Evolutionary conservation across 2,888 invertebrate genomes (phyloP).

Genomic region (Heterodera filipjevi): DNA sequence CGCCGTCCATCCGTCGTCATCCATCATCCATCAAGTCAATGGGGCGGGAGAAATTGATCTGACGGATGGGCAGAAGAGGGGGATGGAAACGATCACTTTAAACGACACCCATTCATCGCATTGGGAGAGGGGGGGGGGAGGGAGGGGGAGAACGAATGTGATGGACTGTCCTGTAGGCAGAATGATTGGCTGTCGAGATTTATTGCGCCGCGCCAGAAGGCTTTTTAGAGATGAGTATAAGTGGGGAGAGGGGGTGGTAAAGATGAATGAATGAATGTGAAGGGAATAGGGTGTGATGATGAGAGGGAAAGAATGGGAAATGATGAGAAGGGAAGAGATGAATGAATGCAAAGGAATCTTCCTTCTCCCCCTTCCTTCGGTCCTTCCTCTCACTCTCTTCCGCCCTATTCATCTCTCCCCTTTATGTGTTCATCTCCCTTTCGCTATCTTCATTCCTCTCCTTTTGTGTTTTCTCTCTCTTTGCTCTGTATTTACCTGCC

Average conservation of each 20-base stretch:
- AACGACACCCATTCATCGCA: conserved; percentile 12
- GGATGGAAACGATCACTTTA: conserved; percentile 7
- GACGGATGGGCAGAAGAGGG: conserved; percentile 6
- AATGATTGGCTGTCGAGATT: conserved; percentile 6
- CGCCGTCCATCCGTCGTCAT: conserved; percentile 30
- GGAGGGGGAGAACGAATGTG: neutral
- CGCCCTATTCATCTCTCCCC: neutral
- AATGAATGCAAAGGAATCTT: neutral
- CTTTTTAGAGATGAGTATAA: conserved; percentile 2
- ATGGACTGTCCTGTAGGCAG: neutral
- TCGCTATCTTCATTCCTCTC: neutral
- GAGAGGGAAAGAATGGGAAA: neutral
- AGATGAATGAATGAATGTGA: neutral
- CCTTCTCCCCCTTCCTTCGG: neutral
- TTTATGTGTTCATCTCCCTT: too few species aligned
- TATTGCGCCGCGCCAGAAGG: conserved; percentile 12
- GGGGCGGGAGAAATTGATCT: conserved; percentile 30
- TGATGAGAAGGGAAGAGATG: neutral
- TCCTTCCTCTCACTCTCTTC: neutral
- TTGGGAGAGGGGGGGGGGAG: neutral
- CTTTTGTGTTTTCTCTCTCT: neutral
- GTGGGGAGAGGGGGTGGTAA: neutral
- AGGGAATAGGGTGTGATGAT: too few species aligned
- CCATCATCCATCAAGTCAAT: conserved; percentile 31
- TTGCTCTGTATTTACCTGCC: neutral